Percentiles rank a stretch among this genome's conserved stretches.
Conservation (phyloP, 2,888 invertebrate genomes). For the Lissonota sp. region DNA sequence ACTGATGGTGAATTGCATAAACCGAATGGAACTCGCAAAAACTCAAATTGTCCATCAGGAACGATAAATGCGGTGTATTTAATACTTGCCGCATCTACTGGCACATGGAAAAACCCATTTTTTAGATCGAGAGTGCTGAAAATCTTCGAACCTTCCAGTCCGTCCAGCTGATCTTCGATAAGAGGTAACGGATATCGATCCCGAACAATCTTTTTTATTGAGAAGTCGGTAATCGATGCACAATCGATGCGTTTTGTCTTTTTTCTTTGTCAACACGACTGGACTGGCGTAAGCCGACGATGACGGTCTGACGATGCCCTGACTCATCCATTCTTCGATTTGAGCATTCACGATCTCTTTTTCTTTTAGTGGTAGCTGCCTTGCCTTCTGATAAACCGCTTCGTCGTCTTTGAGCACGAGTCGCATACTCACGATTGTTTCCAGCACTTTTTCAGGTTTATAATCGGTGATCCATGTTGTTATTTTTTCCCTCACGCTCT, state of each 20-base stretch:
- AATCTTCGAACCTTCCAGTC: conserved; percentile 47
- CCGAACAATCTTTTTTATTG: conserved; percentile 64
- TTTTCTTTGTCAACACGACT: conserved; percentile 68
- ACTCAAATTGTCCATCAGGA: conserved; percentile 70
- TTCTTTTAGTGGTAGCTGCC: conserved; percentile 62
- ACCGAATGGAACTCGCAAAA: conserved; percentile 71
- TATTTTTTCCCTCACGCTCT: background rate
- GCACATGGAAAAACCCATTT: conserved; percentile 74
- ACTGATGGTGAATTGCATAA: conserved; percentile 70
- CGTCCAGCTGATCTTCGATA: conserved; percentile 69
- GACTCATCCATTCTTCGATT: conserved; percentile 64
- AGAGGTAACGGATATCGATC: conserved; percentile 70
- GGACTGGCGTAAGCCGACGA: conserved; percentile 68
- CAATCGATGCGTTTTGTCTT: conserved; percentile 64
- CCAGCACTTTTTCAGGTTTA: conserved; percentile 39
- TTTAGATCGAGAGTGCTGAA: conserved; percentile 68
- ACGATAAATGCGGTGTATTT: conserved; percentile 73
- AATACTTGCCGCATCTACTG: conserved; percentile 64
- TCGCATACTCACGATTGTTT: conserved; percentile 46
- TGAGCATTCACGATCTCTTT: conserved; percentile 59
- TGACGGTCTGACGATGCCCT: conserved; percentile 65
- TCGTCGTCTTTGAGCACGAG: conserved; percentile 60
- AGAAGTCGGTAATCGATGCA: conserved; percentile 70
- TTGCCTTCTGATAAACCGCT: conserved; percentile 56
- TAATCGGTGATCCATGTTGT: conserved; percentile 36